Evolutionary conservation across 1,140 invertebrate genomes (phyloP).

Genomic region (Lepidostoma basale): DNA sequence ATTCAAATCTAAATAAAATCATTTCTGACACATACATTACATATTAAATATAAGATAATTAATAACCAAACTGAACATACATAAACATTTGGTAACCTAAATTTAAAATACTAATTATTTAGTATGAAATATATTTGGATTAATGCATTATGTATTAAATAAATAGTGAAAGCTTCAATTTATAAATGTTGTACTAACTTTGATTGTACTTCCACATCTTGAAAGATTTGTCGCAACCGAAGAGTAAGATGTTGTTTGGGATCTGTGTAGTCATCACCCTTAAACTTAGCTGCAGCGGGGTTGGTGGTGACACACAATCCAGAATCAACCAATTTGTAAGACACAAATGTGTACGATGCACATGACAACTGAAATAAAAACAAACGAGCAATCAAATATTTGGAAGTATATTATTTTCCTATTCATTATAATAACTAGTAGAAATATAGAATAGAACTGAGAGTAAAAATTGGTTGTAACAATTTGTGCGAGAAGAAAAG

Average conservation of each 20-base stretch:
- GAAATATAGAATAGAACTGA: no score
- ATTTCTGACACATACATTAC: no score
- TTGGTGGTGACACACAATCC: slow-evolving; percentile 79
- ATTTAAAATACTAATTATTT: neutral
- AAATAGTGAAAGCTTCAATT: no score
- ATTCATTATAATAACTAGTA: no score
- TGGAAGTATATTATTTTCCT: no score
- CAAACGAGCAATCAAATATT: no score
- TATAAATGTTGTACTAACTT: no score
- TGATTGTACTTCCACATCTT: slow-evolving; percentile 93
- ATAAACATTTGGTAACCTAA: no score
- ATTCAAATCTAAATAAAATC: neutral
- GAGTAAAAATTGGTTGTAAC: no score
- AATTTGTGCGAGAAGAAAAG: no score
- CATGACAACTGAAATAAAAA: slow-evolving; percentile 55
- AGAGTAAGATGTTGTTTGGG: slow-evolving; percentile 71
- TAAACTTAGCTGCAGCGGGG: slow-evolving; percentile 66
- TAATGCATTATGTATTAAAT: neutral
- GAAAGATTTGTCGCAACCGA: slow-evolving; percentile 78
- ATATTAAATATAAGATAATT: no score
- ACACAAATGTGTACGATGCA: slow-evolving; percentile 85
- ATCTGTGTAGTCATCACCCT: slow-evolving; percentile 67
- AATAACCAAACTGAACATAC: no score
- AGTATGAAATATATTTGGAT: neutral
- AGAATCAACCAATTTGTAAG: slow-evolving; percentile 79